Percentiles rank a stretch among this genome's conserved stretches.
Conservation (phyloP, 2,888 invertebrate species). For the Drosophila cracens region DNA sequence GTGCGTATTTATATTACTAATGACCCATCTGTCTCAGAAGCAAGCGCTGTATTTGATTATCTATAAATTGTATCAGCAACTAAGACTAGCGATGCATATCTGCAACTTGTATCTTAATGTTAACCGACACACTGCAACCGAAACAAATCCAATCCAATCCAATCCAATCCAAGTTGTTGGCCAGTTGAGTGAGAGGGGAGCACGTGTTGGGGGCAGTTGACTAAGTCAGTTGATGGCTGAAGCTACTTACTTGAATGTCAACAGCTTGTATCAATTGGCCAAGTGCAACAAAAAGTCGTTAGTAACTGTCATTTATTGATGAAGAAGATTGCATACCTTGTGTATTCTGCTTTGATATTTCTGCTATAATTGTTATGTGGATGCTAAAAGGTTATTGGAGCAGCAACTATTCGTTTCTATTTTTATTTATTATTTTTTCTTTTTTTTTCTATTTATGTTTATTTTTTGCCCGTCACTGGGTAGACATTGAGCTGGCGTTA, state of each 20-base stretch:
- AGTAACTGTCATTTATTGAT: conserved; percentile 71
- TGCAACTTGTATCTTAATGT: conserved; percentile 65
- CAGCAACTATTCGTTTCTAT: conserved; percentile 42
- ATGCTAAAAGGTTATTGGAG: conserved; percentile 75
- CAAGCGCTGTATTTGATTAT: conserved; percentile 30
- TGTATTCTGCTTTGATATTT: conserved; percentile 27
- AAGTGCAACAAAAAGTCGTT: conserved; percentile 60
- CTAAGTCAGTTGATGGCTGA: neutral
- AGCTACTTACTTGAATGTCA: conserved; percentile 67
- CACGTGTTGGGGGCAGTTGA: conserved; percentile 56
- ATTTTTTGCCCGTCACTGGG: conserved; percentile 36
- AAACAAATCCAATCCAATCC: conserved; percentile 34
- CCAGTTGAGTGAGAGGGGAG: conserved; percentile 21
- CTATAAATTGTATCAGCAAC: conserved; percentile 64
- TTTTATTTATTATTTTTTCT: neutral
- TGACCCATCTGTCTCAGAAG: conserved; percentile 37
- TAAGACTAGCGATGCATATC: conserved; percentile 59
- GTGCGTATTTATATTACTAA: conserved; percentile 13
- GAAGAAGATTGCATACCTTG: conserved; percentile 66
- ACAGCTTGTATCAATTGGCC: conserved; percentile 53
- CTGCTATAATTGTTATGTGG: conserved; percentile 48
- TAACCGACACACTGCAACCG: conserved; percentile 25
- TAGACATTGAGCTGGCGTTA: conserved; percentile 49
- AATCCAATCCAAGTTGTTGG: conserved; percentile 24
- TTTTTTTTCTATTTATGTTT: conserved; percentile 2